phyloP scores from a whole-genome alignment of 1,140 invertebrate species.

The Lordiphosa collinella region DNA sequence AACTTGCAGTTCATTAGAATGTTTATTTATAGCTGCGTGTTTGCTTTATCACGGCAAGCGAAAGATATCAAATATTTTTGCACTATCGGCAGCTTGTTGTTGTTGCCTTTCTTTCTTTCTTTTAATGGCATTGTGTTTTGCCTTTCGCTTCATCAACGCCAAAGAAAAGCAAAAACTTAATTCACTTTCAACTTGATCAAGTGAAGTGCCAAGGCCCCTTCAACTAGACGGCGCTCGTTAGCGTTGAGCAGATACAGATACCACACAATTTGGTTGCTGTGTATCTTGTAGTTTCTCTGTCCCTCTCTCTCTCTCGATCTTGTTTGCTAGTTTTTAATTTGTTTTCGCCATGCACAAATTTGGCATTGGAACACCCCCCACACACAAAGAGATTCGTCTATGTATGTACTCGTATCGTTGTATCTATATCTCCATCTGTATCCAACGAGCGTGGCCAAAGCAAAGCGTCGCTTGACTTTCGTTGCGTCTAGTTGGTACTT shows the following conservation, averaged over 20 bases:
- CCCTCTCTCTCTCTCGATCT: slow-evolving; percentile 4
- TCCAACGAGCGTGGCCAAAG: slow-evolving; percentile 45
- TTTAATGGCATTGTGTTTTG: slow-evolving; percentile 25
- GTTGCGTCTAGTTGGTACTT: slow-evolving; percentile 34
- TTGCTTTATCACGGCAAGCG: slow-evolving; percentile 31
- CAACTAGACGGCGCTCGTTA: slow-evolving; percentile 45
- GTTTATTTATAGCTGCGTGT: background rate
- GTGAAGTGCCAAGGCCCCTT: slow-evolving; percentile 43
- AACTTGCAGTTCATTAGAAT: too few species aligned
- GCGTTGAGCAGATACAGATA: slow-evolving; percentile 24
- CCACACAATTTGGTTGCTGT: background rate
- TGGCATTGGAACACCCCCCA: slow-evolving; percentile 35
- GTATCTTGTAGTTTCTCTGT: background rate
- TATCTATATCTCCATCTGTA: slow-evolving; percentile 17
- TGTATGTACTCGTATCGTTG: background rate
- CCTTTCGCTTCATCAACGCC: slow-evolving; percentile 34
- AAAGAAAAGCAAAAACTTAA: slow-evolving; percentile 61
- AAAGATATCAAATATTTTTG: slow-evolving; percentile 41
- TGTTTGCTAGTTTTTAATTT: slow-evolving; percentile 31
- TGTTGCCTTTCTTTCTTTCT: slow-evolving; percentile 29
- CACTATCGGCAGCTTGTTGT: slow-evolving; percentile 36
- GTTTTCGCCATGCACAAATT: slow-evolving; percentile 33
- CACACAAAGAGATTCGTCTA: slow-evolving; percentile 18
- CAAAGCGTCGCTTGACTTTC: slow-evolving; percentile 54
- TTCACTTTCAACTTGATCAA: slow-evolving; percentile 62